Percentiles rank a stretch among this genome's conserved stretches.
Conservation (phyloP, 1,140 invertebrate genomes). For the Dreissena rostriformis region DNA sequence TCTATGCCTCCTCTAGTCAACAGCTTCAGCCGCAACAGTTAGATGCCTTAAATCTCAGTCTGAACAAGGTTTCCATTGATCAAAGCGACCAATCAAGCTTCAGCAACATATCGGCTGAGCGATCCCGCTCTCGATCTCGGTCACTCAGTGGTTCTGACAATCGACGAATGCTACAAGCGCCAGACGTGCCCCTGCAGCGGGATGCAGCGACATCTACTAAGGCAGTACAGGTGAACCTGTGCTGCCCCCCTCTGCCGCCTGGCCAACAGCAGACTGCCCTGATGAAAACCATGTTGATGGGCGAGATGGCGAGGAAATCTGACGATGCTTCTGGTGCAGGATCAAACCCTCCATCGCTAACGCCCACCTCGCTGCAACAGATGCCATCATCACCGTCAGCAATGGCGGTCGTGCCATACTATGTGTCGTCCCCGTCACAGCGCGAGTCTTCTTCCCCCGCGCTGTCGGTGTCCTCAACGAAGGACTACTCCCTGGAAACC, state of each 20-base stretch:
- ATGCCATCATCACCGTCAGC: constrained; percentile 42
- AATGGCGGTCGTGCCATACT: constrained; percentile 40
- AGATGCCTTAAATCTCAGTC: constrained; percentile 75
- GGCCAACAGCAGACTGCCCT: neutral
- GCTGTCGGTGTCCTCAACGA: constrained; percentile 49
- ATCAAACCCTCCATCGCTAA: constrained; percentile 41
- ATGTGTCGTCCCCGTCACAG: constrained; percentile 27
- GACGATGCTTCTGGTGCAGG: constrained; percentile 29
- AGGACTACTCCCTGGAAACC: constrained; percentile 66
- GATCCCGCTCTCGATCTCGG: constrained; percentile 60
- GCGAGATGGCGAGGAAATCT: constrained; percentile 3
- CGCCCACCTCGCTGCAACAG: constrained; percentile 56
- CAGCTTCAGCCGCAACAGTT: constrained; percentile 66
- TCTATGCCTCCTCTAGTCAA: constrained; percentile 55
- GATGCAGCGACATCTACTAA: constrained; percentile 27
- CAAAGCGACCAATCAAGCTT: constrained; percentile 55
- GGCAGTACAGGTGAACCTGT: constrained; percentile 71
- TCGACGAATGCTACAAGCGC: neutral
- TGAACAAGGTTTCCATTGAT: constrained; percentile 52
- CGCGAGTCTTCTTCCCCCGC: constrained; percentile 49
- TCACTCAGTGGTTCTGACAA: constrained; percentile 60
- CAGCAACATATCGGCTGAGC: constrained; percentile 59
- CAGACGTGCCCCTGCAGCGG: neutral
- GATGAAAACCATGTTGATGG: neutral
- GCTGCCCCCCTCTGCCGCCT: constrained; percentile 42